phyloP scores from a whole-genome alignment of 2,113 vertebrate genomes.

The Gila orcuttii region DNA sequence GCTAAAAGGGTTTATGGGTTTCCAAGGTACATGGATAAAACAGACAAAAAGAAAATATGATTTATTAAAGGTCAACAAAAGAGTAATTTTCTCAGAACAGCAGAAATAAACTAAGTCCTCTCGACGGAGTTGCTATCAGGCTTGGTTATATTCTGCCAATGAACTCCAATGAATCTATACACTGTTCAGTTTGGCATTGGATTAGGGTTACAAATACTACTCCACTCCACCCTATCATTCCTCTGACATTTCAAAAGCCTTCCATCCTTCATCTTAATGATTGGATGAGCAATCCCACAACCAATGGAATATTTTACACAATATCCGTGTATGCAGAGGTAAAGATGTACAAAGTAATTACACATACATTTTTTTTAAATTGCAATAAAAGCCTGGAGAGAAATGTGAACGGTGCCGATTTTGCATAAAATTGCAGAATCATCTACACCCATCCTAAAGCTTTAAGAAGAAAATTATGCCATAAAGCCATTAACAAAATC shows the following conservation, averaged over 20 bases:
- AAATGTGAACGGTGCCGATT: neutral
- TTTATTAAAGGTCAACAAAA: neutral
- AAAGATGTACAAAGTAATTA: neutral
- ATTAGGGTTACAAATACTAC: neutral
- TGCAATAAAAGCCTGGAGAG: neutral
- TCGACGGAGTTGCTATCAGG: slow-evolving; percentile 8
- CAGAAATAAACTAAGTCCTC: neutral
- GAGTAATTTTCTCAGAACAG: neutral
- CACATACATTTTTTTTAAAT: neutral
- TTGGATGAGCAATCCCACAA: neutral
- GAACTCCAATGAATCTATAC: neutral
- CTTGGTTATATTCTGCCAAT: slow-evolving; percentile 5
- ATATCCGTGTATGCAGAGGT: neutral
- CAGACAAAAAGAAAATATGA: neutral
- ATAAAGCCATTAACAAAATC: neutral
- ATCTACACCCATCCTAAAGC: neutral
- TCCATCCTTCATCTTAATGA: slow-evolving; percentile 3
- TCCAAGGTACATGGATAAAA: neutral
- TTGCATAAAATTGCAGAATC: neutral
- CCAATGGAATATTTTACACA: neutral
- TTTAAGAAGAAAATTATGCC: neutral
- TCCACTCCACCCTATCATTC: neutral
- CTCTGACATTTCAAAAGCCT: neutral
- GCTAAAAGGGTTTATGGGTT: neutral
- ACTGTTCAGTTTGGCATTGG: neutral